Conservation (phyloP, 2,797 vertebrate species). For the Poecile montanus region DNA sequence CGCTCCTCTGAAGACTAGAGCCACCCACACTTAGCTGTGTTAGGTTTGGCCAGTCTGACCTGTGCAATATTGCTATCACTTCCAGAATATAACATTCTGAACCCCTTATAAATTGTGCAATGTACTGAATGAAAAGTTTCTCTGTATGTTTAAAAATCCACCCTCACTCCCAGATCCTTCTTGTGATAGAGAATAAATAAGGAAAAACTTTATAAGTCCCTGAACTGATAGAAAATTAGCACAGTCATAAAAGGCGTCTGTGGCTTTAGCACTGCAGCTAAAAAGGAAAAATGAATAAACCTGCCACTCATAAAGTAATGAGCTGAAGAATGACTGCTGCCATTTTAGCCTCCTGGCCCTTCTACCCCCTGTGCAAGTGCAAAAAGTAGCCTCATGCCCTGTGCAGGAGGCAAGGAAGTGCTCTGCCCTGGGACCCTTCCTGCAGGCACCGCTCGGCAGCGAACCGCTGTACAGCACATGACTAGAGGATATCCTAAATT, state of each 20-base stretch:
- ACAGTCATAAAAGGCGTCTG: slow-evolving; percentile 39
- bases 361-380: neutral
- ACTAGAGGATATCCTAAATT: slow-evolving; percentile 59
- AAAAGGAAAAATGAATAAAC: slow-evolving; percentile 15
- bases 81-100: slow-evolving; percentile 60
- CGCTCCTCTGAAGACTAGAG: slow-evolving; percentile 41
- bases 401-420: neutral
- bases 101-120: slow-evolving; percentile 29
- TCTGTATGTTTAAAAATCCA: slow-evolving; percentile 35
- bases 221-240: slow-evolving; percentile 74
- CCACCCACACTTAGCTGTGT: slow-evolving; percentile 55
- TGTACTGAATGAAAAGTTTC: slow-evolving; percentile 63
- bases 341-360: slow-evolving; percentile 1
- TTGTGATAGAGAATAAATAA: slow-evolving; percentile 40
- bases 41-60: slow-evolving; percentile 54
- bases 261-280: slow-evolving; percentile 54
- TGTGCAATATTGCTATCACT: slow-evolving; percentile 60
- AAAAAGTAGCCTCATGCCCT: neutral
- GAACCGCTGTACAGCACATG: neutral
- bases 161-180: neutral
- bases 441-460: neutral
- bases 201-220: slow-evolving; percentile 52
- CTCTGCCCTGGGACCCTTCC: neutral
- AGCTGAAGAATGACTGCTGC: slow-evolving; percentile 6
- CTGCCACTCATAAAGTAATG: slow-evolving; percentile 32